Percentiles rank a stretch among this genome's conserved stretches.
Evolutionary conservation across 2,797 vertebrate genomes (phyloP).

Genomic region (Periophthalmus magnuspinnatus): DNA sequence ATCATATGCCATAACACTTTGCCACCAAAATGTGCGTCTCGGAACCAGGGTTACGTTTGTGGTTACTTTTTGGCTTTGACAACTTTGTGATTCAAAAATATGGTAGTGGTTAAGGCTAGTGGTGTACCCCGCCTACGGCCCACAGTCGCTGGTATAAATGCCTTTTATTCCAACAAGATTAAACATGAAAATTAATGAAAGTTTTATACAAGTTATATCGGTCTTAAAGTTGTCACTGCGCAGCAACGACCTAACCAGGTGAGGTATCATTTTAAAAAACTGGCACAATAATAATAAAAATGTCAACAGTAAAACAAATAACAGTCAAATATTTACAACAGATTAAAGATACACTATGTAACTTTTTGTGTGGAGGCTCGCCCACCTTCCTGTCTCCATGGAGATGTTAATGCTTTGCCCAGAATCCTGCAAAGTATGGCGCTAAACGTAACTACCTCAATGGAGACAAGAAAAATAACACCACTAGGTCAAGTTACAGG

Average conservation of each 20-base stretch:
- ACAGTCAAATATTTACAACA: slow-evolving; percentile 71
- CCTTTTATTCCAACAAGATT: background rate
- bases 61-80: background rate
- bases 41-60: background rate
- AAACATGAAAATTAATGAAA: background rate
- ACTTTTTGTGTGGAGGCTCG: too few species aligned
- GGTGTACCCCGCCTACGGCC: background rate
- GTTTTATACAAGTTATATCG: slow-evolving; percentile 17
- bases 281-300: slow-evolving; percentile 26
- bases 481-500: too few species aligned
- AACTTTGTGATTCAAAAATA: background rate
- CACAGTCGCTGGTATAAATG: background rate
- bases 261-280: slow-evolving; percentile 25
- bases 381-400: too few species aligned
- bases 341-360: slow-evolving; percentile 1
- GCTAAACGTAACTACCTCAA: too few species aligned
- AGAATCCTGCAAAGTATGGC: too few species aligned
- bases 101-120: slow-evolving; percentile 3
- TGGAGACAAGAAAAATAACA: too few species aligned
- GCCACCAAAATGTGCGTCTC: background rate
- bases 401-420: too few species aligned
- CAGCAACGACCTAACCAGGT: slow-evolving; percentile 40
- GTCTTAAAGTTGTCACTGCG: slow-evolving; percentile 48
- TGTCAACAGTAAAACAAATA: slow-evolving; percentile 39
- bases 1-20: background rate